These are phyloP conservation scores for Nasonovia ribisnigri DNA, from an alignment of 2,888 invertebrate genomes.

Conservation along the genomic window DNA sequence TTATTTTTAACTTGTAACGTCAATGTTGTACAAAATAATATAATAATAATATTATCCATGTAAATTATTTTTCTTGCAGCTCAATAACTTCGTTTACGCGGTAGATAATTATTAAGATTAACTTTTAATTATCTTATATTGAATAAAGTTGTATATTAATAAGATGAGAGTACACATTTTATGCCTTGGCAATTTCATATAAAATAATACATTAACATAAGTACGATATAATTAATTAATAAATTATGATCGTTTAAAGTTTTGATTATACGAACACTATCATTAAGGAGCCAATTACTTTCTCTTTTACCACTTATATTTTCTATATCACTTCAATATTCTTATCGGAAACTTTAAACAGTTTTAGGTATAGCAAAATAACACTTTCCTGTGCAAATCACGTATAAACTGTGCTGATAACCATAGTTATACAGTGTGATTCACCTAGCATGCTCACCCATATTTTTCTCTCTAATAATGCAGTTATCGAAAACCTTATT, in stretches of 20 bases:
- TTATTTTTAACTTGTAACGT: background rate
- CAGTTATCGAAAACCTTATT: too few species aligned
- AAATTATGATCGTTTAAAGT: background rate
- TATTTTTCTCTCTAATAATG: too few species aligned
- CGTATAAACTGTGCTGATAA: too few species aligned
- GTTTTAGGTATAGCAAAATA: background rate
- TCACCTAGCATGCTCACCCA: too few species aligned
- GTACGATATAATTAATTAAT: constrained; percentile 12
- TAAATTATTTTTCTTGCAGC: background rate
- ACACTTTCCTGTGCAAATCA: background rate
- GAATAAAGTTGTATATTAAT: background rate
- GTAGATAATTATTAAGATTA: background rate
- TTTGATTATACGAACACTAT: background rate
- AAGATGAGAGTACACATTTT: background rate
- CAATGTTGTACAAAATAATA: background rate
- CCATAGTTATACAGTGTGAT: too few species aligned
- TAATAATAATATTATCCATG: background rate
- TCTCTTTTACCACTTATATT: background rate
- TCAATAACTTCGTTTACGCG: background rate
- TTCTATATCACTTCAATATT: background rate
- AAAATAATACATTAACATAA: background rate
- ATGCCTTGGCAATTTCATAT: background rate
- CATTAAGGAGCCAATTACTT: too few species aligned
- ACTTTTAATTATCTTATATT: background rate
- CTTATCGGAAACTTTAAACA: background rate